Evolutionary conservation across 2,888 invertebrate genomes (phyloP), one percentile per base, ranked within the genome.

Genomic region (Micropterix aruncella): DNA sequence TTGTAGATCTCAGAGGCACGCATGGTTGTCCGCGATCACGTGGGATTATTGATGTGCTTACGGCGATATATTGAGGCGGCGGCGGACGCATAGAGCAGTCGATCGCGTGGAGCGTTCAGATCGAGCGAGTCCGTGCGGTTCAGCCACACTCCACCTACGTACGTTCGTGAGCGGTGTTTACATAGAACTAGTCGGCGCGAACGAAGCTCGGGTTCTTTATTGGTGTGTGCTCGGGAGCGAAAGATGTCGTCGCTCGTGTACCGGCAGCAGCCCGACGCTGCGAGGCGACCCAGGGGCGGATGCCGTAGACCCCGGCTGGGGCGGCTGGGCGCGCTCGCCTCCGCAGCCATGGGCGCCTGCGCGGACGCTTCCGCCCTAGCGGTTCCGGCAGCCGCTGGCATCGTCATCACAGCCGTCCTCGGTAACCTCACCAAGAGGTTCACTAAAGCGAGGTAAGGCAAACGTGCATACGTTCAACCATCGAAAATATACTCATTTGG

Each of bases 321-420:
- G 52, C 54, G 69, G 57, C 57, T 69, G 46, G 66, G 70, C 14
- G 70, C 69, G 45, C 55, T 70, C 47, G 70, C 69, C 4, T 69
- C 69, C 37, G 69, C 66, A 3, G 69, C 69, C 19, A 56, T 70
- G 38, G 66, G 66, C 0, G 70, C 61, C 16, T 69, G 69, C 52
- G 65, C 67, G 61, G 68, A 68, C 51, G 70, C 70, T 1, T 70
- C 70, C 19, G 66, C 68, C 47, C 55, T 69, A 47, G 69, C 67
- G 1, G 70, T 68, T 50, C 70, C 70, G 2, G 67, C 68, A 0
- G 70, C 70, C 4, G 67, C 69, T 0, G 70, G 68, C 18, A 66
- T 69, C 46, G 65, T 70, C 38, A 66, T 68, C 45, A 69, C 68
- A 1, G 67, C 27, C 12, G 27, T 27, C 27, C 5, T 27, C 5